phyloP scores from a whole-genome alignment of 2,888 invertebrate genomes.

The Oscheius sp. region DNA sequence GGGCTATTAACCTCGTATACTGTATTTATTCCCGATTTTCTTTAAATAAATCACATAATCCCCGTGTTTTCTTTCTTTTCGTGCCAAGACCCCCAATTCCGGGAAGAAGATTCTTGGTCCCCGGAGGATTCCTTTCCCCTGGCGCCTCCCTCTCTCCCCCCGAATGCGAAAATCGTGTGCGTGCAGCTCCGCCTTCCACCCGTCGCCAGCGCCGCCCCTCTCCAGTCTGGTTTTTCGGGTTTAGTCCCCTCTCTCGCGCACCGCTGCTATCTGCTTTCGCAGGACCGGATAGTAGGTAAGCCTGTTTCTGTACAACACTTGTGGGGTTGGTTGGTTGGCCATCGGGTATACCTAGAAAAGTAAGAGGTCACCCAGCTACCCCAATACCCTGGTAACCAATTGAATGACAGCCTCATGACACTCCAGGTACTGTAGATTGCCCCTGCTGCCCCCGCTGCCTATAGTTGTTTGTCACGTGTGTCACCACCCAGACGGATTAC shows the following conservation, averaged over 20 bases:
- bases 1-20: too few species aligned
- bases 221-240: constrained; percentile 49
- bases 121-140: not conserved
- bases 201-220: constrained; percentile 12
- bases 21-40: not conserved
- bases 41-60: not conserved
- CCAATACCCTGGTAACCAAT: too few species aligned
- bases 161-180: not conserved
- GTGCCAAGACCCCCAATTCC: not conserved
- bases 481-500: constrained; percentile 8
- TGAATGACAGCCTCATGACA: not conserved
- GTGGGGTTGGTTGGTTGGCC: not conserved
- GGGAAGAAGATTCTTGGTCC: not conserved
- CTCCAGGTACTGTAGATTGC: constrained; percentile 6
- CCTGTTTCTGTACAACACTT: constrained; percentile 35
- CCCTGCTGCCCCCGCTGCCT: not conserved
- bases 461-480: constrained; percentile 33
- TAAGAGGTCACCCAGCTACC: not conserved
- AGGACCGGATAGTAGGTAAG: constrained; percentile 38
- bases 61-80: not conserved
- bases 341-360: not conserved
- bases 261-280: constrained; percentile 38
- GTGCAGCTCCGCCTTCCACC: constrained; percentile 1
- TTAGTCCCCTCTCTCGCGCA: constrained; percentile 36
- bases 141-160: not conserved